Evolutionary conservation across 2,888 invertebrate genomes (phyloP), one percentile per base, ranked within the genome.

Genomic region (Priocnemis perturbator): DNA sequence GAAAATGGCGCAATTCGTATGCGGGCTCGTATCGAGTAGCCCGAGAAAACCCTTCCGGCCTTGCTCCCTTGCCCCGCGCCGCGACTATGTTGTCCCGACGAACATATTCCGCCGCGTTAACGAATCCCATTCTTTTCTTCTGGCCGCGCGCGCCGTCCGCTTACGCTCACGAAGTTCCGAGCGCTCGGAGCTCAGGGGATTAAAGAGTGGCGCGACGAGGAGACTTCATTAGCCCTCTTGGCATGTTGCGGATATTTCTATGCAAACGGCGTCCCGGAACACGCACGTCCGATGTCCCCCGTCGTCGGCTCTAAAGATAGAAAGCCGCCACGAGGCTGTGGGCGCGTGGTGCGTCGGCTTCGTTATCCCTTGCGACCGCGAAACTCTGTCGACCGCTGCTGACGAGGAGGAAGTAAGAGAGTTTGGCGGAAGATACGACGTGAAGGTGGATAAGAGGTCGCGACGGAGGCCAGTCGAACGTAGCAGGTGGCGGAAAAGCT

Each of bases 1-100:
- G 30, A 0, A 60, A 60, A 60, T 60, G 26, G 45, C 60, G 60
- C 45, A 44, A 60, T 60, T 60, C 60, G 26, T 60, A 60, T 60
- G 60, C 60, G n/a, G 45, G 48, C 48, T 47, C 60, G 60, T 21
- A n/a, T 58, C 44, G 48, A 47, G 48, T 17, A n/a, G 60, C 60
- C 48, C 23, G 47, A 48, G 48, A 48, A 47, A 48, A 60, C 60
- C 60, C 45, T 60, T 60, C 26, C 9, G 50, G 50, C 19, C 50
- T 11, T 37, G 19, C 17, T 50, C 9, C 17, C 17, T 19, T 50
- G 11, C 50, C 19, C 50, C 9, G 50, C 1, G n/a, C 3, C 11
- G 15, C 50, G 19, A 17, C 50, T 50, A 5, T 14, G 50, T 47
- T n/a, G 50, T 9, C 37, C 37, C 37, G 37, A 37, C 37, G 50